Conservation (phyloP, 2,888 invertebrate species). For the Pterostichus madidus region DNA sequence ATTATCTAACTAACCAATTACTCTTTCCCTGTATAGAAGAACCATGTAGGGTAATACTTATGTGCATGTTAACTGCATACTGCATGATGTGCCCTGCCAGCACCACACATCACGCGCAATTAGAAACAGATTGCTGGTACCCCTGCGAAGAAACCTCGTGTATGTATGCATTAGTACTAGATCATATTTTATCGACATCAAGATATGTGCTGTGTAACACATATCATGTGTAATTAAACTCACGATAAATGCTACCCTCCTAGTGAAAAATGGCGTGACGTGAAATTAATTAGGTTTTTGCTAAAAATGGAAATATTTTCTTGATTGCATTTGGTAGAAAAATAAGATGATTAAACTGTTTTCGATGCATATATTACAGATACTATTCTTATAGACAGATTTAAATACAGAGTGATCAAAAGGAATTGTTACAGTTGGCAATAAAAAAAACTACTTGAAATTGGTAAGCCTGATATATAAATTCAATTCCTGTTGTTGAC, state of each 20-base stretch:
- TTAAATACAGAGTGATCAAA: no score
- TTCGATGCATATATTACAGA: not conserved
- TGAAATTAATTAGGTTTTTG: constrained; percentile 30
- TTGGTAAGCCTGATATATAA: no score
- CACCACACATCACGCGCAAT: constrained; percentile 30
- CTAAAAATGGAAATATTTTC: constrained; percentile 34
- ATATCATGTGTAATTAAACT: constrained; percentile 39
- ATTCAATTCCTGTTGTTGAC: no score
- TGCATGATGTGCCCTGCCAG: not conserved
- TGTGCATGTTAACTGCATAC: constrained; percentile 4
- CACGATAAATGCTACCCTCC: constrained; percentile 34
- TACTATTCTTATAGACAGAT: no score
- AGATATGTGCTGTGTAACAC: constrained; percentile 36
- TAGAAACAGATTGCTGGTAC: constrained; percentile 33
- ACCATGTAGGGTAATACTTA: not conserved
- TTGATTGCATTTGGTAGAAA: constrained; percentile 17
- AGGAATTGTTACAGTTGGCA: no score
- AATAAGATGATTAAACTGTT: not conserved
- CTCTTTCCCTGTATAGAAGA: not conserved
- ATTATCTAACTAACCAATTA: constrained; percentile 28
- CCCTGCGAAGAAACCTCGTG: constrained; percentile 39
- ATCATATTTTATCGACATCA: constrained; percentile 41
- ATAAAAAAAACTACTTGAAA: no score
- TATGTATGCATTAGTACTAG: constrained; percentile 38
- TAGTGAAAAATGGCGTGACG: constrained; percentile 3